These are phyloP conservation scores for Antrozous pallidus DNA, from an alignment of 2,797 vertebrate genomes.

Conservation along the genomic window DNA sequence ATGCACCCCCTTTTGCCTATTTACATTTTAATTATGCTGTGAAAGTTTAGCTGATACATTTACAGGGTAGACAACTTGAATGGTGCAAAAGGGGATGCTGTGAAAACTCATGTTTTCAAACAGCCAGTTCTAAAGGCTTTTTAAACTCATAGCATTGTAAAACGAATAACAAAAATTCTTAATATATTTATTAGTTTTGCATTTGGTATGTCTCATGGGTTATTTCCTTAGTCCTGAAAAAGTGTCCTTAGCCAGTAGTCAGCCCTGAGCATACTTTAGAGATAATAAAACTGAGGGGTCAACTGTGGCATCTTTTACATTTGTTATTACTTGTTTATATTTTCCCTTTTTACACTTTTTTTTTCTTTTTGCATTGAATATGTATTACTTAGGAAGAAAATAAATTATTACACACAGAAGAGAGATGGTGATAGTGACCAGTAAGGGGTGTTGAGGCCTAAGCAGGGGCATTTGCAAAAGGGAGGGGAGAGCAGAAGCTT, in stretches of 20 bases:
- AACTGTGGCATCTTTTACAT: not conserved
- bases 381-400: not conserved
- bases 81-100: not conserved
- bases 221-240: not conserved
- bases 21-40: not conserved
- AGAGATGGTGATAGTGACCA: not conserved
- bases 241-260: not conserved
- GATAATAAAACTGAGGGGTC: not conserved
- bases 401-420: not conserved
- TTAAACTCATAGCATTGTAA: not conserved
- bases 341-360: not conserved
- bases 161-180: not conserved
- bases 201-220: not conserved
- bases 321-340: not conserved
- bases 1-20: not conserved
- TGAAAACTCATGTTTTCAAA: not conserved
- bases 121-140: not conserved
- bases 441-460: not conserved
- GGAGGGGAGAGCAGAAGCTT: no score
- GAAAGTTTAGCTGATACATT: not conserved
- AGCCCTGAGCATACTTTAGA: not conserved
- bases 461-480: accelerated
- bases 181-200: not conserved
- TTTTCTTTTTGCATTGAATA: not conserved
- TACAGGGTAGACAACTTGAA: not conserved